Base-by-base conservation (phyloP, 2,113 vertebrate genomes). In the Nyctibius bracteatus region DNA sequence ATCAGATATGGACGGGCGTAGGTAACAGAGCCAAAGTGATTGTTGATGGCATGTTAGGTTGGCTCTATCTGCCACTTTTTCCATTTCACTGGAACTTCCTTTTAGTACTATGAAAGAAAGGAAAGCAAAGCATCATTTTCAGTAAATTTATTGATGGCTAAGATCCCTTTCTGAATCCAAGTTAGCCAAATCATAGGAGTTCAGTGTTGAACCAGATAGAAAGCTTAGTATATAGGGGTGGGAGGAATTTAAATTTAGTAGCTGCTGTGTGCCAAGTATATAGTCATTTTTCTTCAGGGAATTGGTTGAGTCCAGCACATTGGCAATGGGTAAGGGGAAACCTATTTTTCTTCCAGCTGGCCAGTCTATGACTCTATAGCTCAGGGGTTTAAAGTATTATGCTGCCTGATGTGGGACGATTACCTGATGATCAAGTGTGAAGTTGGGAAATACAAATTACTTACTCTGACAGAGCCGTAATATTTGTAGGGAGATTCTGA, bases 191-290 rank as follows among this genome's bases (percentile, higher is more conserved):
- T 95, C 51, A 66, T 30, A 91, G 54, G 33, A 95, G 80, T 94
- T 86, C 61, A 95, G 44, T 47, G 62, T 47, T 96, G 67, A 95
- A 94, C 58, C 83, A 95, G 75, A 94, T 91, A 82, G 71, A 92
- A 95, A 95, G 44, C 39, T 86, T 77, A 95, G 66, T 61, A 66
- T 93, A 82, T 65, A 81, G 71, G 49, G 49, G 78, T 5, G 6
- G 78, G 88, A 96, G 81, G 71, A 95, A 72, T 94, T 93, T 94
- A 95, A 97, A 96, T 95, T 96, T 95, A 93, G 88, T 78, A 93
- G 75, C 66, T 93, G 71, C 31, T 66, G 17, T 49, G 46, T 88
- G 92, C 95, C 95, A 96, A 94, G 46, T 54, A 92, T 77, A 88
- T 8, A 94, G 86, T 97, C 54, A 94, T 95, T 97, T 93, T 95